Evolutionary conservation across 2,888 invertebrate species (phyloP).

Genomic region (Biston stratarius): DNA sequence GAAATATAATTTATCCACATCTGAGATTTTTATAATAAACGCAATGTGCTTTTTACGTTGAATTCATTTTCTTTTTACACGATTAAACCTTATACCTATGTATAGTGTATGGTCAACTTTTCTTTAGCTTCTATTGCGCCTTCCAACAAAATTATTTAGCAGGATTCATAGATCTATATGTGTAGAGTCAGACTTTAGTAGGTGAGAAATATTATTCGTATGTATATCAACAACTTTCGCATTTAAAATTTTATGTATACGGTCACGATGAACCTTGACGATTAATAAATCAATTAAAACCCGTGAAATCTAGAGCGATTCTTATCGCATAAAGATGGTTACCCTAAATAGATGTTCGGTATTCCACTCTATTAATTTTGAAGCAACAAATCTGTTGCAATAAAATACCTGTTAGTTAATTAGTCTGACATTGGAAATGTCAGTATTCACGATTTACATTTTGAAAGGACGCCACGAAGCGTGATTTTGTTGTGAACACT

Average conservation of each 20-base stretch:
- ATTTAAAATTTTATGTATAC: background rate
- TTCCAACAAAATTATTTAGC: background rate
- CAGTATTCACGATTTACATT: conserved; percentile 29
- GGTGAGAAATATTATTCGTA: background rate
- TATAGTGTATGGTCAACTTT: too few relatives aligned
- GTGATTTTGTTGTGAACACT: conserved; percentile 6
- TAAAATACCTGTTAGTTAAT: conserved; percentile 19
- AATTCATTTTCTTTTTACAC: too few relatives aligned
- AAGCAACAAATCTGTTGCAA: conserved; percentile 27
- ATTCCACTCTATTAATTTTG: conserved; percentile 33
- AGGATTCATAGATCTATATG: too few relatives aligned
- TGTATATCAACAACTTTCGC: background rate
- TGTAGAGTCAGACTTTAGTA: background rate
- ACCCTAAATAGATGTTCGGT: conserved; percentile 16
- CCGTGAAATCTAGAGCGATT: conserved; percentile 25
- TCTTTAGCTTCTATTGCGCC: too few relatives aligned
- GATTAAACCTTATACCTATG: too few relatives aligned
- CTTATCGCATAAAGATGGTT: conserved; percentile 29
- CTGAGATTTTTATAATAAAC: too few relatives aligned
- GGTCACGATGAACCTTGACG: background rate
- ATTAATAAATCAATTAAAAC: conserved; percentile 7
- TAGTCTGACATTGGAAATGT: conserved; percentile 34
- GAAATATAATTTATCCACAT: background rate
- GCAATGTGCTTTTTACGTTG: too few relatives aligned
- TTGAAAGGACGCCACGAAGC: conserved; percentile 24